Base-by-base conservation (phyloP, 2,797 vertebrate genomes). In the Peromyscus melanophrys region DNA sequence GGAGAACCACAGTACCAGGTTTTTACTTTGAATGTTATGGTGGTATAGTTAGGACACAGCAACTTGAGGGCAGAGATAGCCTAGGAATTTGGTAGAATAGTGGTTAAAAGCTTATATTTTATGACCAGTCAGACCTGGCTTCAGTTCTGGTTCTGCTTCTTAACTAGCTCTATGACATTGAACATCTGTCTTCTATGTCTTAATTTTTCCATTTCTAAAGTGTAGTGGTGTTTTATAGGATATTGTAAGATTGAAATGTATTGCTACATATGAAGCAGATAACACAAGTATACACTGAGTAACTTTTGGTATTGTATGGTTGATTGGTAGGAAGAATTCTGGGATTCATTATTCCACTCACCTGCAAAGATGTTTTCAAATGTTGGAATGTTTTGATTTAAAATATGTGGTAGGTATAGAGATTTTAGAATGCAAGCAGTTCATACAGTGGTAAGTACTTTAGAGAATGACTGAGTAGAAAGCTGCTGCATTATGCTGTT, bases 331-430 rank as follows among this genome's bases (percentile, higher is more conserved):
- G 69, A 94, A 91, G 69, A 92, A 92, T 92, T 95, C 31, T 69
- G 71, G 94, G 52, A 76, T 63, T 87, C 25, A 40, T 65, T 92
- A 94, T 82, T 93, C 9, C 37, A 84, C 4, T 21, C 87, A 25
- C 69, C 59, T 94, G 65, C 92, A 96, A 93, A 92, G 34, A 49
- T 95, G 25, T 81, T 91, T 95, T 95, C 73, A 96, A 96, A 91
- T 92, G 78, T 61, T 87, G 14, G 29, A 83, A 34, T 96, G 21
- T 85, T 95, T 96, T 88, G 13, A 46, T 88, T 87, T 71, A 85
- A 76, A 85, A 92, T 82, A 82, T 88, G 31, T 78, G 83, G 16
- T 43, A 46, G 31, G 7, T 81, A 40, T 67, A 92, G 40, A 81
- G 61, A 82, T 43, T 59, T 90, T 25, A 83, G 71, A 88, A 73